These are phyloP conservation scores for Drosophila pallidifrons DNA, from an alignment of 1,140 invertebrate species.

Conservation along the genomic window DNA sequence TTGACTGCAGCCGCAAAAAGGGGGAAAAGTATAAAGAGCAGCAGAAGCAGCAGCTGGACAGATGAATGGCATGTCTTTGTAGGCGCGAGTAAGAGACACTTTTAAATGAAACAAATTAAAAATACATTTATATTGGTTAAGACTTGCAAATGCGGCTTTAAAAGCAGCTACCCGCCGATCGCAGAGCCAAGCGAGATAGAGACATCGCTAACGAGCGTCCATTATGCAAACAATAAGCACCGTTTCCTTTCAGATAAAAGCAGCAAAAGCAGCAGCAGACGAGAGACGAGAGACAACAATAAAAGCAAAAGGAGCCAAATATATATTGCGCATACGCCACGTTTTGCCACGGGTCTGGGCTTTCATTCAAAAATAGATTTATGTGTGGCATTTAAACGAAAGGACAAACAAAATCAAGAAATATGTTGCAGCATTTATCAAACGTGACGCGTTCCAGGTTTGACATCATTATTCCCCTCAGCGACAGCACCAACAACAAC, in stretches of 20 bases:
- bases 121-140: conserved; percentile 79
- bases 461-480: conserved; percentile 74
- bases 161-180: conserved; percentile 24
- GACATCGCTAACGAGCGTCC: conserved; percentile 78
- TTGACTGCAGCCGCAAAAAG: not conserved
- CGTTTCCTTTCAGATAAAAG: conserved; percentile 73
- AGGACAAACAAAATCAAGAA: conserved; percentile 76
- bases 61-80: conserved; percentile 4
- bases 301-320: conserved; percentile 42
- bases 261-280: conserved; percentile 34
- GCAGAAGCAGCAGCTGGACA: conserved; percentile 1
- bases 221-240: conserved; percentile 82
- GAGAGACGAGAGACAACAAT: conserved; percentile 37
- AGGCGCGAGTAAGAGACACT: conserved; percentile 9
- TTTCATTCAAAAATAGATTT: conserved; percentile 84
- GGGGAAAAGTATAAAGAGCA: not conserved
- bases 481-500: conserved; percentile 14
- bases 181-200: conserved; percentile 8
- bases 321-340: conserved; percentile 73
- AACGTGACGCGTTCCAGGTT: conserved; percentile 69
- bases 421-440: conserved; percentile 78
- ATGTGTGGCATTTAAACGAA: conserved; percentile 76
- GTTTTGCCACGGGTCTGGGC: conserved; percentile 36
- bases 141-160: conserved; percentile 28
- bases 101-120: conserved; percentile 75